Conservation (phyloP, 1,140 invertebrate species). For the Lamellibrachia luymesi region DNA sequence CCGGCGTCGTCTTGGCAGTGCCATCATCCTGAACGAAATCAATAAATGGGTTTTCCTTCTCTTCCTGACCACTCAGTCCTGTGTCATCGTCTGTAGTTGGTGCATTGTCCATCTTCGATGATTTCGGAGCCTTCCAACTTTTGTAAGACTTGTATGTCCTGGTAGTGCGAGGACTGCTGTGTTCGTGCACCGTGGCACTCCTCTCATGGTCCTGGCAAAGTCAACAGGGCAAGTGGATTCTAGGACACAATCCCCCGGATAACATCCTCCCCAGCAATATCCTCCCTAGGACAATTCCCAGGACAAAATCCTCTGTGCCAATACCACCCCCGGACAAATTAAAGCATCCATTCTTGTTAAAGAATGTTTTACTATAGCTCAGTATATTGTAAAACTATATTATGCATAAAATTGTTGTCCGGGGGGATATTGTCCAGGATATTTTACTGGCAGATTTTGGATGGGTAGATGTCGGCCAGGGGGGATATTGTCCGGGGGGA, state of each 20-base stretch:
- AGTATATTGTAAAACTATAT: too few relatives aligned
- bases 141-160: not conserved
- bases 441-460: too few relatives aligned
- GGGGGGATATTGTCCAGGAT: too few relatives aligned
- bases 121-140: not conserved
- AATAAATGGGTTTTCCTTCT: not conserved
- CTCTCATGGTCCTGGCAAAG: not conserved
- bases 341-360: too few relatives aligned
- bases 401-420: too few relatives aligned
- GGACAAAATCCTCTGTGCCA: too few relatives aligned
- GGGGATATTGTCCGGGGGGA: too few relatives aligned
- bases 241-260: not conserved
- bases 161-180: not conserved
- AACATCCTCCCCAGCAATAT: too few relatives aligned
- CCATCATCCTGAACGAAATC: not conserved
- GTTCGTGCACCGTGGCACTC: not conserved
- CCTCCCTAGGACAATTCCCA: too few relatives aligned
- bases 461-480: too few relatives aligned
- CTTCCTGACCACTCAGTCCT: not conserved
- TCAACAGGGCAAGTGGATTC: not conserved
- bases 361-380: too few relatives aligned
- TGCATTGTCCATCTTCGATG: not conserved
- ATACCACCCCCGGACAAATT: too few relatives aligned
- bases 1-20: not conserved
- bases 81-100: not conserved